Evolutionary conservation across 2,797 vertebrate species (phyloP), one percentile per base, ranked within the genome.

Genomic region (Trachops cirrhosus): DNA sequence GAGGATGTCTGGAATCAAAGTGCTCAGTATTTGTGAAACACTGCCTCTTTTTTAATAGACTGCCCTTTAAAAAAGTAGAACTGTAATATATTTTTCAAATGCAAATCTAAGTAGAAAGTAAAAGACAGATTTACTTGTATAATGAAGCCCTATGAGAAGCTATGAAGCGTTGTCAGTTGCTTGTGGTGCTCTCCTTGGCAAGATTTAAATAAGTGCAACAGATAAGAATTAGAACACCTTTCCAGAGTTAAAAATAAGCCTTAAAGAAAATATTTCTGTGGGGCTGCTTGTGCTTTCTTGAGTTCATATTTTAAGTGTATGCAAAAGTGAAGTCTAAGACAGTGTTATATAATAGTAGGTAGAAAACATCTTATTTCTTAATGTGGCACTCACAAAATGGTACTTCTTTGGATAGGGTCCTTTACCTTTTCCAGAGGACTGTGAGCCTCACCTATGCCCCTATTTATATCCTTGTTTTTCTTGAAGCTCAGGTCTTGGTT

Each of bases 51-150:
- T 59, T 84, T 44, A 67, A 19, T 86, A 89, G 34, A 15, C 5
- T 21, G 4, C 12, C 32, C 59, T 62, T 52, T 39, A 5, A 70
- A 48, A 90, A 50, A 84, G 29, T 67, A 52, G 50, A 85, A 70
- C 34, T 84, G 10, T 19, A 26, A 32, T 87, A 6, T 74, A 15
- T 70, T 88, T 88, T 39, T 57, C 82, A 74, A 73, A 74, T 74
- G 39, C 10, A 92, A 89, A 92, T 71, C 19, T n/a, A 94, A 39
- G 50, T 91, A 87, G 79, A 59, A 94, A 59, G 64, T 71, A 41
- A 62, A 73, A 44, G 5, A 90, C 57, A 34, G 24, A 84, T 39
- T 59, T 79, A 50, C 48, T 68, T 74, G 22, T 79, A 89, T 80
- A 91, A 74, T 78, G n/a, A 82, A 86, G 6, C 48, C 37, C 29